phyloP scores from a whole-genome alignment of 2,888 invertebrate genomes.

The Elysia crispata region DNA sequence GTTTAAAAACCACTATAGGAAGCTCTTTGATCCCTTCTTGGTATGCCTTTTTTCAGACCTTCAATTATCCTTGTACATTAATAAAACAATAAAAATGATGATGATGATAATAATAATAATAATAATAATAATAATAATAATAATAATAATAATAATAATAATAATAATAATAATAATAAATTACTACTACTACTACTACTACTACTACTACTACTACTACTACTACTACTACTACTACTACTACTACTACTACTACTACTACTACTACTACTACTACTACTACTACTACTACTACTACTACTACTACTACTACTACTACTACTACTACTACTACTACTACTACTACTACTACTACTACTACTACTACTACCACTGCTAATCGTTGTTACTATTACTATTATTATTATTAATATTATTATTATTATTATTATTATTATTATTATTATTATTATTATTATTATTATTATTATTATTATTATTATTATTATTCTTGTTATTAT shows the following conservation, averaged over 20 bases:
- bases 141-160: not conserved
- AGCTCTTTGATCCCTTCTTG: not conserved
- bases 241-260: slow-evolving; percentile 9
- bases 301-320: slow-evolving; percentile 4
- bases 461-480: no score
- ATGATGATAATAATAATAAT: no score
- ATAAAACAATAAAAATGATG: no score
- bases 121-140: not conserved
- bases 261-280: slow-evolving; percentile 9
- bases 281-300: slow-evolving; percentile 9
- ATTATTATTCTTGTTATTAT: no score
- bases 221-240: slow-evolving; percentile 9
- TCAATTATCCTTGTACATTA: no score
- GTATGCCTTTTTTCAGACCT: not conserved
- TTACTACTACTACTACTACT: slow-evolving; percentile 4
- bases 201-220: slow-evolving; percentile 9
- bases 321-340: slow-evolving; percentile 9
- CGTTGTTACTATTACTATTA: no score
- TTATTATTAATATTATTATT: no score
- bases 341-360: slow-evolving; percentile 9
- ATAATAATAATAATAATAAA: not conserved
- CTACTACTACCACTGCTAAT: not conserved
- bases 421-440: no score
- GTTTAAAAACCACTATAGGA: not conserved
- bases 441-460: no score